Evolutionary conservation across 2,797 vertebrate genomes (phyloP).

Genomic region (Cygnus olor): DNA sequence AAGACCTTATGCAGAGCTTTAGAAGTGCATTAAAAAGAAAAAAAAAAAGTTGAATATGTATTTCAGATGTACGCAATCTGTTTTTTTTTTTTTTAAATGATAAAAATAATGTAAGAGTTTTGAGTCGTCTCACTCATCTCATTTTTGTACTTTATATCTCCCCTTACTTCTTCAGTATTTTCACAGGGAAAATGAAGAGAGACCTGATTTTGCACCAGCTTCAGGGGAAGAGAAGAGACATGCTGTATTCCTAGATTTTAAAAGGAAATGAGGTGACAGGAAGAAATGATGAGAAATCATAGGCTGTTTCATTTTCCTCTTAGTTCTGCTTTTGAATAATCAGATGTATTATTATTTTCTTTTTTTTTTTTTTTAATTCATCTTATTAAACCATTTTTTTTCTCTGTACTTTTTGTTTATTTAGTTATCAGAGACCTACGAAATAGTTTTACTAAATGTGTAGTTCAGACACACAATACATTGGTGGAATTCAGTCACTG

Average conservation of each 20-base stretch:
- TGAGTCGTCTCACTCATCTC: neutral
- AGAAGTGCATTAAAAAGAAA: neutral
- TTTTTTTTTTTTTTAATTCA: neutral
- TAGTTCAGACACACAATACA: neutral
- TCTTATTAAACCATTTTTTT: neutral
- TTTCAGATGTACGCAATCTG: neutral
- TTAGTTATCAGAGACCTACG: neutral
- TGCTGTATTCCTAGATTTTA: neutral
- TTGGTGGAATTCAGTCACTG: neutral
- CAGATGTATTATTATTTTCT: neutral
- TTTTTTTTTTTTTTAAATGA: neutral
- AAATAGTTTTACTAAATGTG: neutral
- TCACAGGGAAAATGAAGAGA: neutral
- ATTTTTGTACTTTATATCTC: neutral
- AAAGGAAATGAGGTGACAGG: neutral
- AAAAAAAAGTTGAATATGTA: neutral
- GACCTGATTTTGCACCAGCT: neutral
- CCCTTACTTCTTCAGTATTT: neutral
- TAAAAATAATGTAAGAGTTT: neutral
- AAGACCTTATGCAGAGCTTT: neutral
- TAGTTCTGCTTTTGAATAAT: neutral
- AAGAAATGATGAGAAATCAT: neutral
- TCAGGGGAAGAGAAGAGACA: neutral
- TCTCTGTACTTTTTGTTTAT: neutral
- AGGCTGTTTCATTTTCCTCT: neutral